phyloP scores from a whole-genome alignment of 2,888 invertebrate genomes.

The Drepanosiphum platanoidis region DNA sequence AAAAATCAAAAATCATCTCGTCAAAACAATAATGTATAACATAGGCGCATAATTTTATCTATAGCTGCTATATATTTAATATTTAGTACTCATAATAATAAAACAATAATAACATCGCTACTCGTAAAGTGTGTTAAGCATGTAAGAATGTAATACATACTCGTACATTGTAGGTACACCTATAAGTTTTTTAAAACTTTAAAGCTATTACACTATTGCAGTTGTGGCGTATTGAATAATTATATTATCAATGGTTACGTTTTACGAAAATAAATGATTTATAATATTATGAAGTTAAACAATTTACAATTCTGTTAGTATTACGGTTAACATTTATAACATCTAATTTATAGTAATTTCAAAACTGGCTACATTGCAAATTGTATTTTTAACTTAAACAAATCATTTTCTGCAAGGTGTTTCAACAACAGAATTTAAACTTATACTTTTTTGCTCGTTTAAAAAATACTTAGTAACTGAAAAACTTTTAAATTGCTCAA shows the following conservation, averaged over 20 bases:
- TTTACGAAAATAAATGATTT: neutral
- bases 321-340: neutral
- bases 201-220: neutral
- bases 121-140: too few species aligned
- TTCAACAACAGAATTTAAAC: neutral
- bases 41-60: too few species aligned
- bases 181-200: too few species aligned
- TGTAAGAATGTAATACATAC: too few species aligned
- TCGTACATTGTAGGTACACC: too few species aligned
- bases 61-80: too few species aligned
- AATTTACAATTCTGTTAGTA: neutral
- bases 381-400: neutral
- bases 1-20: neutral
- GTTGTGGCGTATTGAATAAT: too few species aligned
- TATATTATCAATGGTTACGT: neutral
- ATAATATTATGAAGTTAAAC: neutral
- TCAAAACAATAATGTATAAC: constrained; percentile 13
- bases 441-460: neutral
- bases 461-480: neutral
- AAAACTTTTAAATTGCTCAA: constrained; percentile 30
- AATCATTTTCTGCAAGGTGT: constrained; percentile 5
- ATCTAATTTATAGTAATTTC: neutral
- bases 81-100: too few species aligned
- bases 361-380: neutral
- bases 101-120: too few species aligned